Evolutionary conservation across 2,888 invertebrate species (phyloP).

Genomic region (Carterocephalus palaemon): DNA sequence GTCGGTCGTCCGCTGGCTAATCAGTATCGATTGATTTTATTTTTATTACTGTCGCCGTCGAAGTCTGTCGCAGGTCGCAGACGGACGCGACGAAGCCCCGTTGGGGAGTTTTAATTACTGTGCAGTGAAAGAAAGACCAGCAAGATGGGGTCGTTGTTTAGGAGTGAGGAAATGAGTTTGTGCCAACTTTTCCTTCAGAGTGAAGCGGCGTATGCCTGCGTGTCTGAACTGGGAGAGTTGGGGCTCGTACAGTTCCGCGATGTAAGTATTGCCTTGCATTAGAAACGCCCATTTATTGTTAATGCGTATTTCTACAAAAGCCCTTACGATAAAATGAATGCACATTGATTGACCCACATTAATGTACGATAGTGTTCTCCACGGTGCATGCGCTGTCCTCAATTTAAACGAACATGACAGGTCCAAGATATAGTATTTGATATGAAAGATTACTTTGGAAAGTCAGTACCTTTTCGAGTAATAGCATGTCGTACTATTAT

Average conservation of each 20-base stretch:
- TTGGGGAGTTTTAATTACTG: slow-evolving; percentile 44
- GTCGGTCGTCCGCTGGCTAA: slow-evolving; percentile 34
- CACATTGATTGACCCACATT: slow-evolving; percentile 24
- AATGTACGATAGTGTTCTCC: slow-evolving; percentile 11
- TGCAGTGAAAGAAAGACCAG: slow-evolving; percentile 51
- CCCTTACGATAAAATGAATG: slow-evolving; percentile 2
- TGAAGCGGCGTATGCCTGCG: slow-evolving; percentile 98
- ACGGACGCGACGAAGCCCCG: slow-evolving; percentile 62
- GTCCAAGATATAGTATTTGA: slow-evolving; percentile 5
- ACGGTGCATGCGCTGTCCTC: slow-evolving; percentile 13
- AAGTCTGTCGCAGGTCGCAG: slow-evolving; percentile 59
- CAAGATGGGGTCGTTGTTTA: slow-evolving; percentile 93
- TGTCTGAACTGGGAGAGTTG: slow-evolving; percentile 97
- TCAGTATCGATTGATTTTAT: slow-evolving; percentile 58
- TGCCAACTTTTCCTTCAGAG: slow-evolving; percentile 99
- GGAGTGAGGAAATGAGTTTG: slow-evolving; percentile 99
- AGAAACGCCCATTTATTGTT: slow-evolving; percentile 35
- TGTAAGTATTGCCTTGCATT: slow-evolving; percentile 76
- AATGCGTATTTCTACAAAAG: neutral
- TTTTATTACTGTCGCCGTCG: slow-evolving; percentile 59
- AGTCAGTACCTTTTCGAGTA: too few species aligned
- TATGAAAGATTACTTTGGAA: neutral
- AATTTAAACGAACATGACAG: slow-evolving; percentile 8
- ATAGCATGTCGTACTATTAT: too few species aligned
- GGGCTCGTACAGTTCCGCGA: slow-evolving; percentile 98